These are phyloP conservation scores for Odontomachus brunneus DNA, from an alignment of 1,140 invertebrate genomes.

Conservation along the genomic window DNA sequence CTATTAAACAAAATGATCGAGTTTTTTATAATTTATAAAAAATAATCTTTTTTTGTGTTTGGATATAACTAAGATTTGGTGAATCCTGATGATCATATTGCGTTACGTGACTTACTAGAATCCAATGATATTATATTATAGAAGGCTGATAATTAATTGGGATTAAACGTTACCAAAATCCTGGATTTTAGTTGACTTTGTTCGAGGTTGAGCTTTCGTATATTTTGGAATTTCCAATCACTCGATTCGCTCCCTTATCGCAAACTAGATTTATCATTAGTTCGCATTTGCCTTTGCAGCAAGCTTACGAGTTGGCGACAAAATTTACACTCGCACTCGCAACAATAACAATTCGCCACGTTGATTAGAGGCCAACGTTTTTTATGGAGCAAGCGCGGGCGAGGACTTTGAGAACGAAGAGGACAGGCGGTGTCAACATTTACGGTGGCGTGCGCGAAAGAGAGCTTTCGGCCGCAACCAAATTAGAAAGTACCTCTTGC, in stretches of 20 bases:
- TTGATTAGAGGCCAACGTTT: neutral
- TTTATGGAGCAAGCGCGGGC: neutral
- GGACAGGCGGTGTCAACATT: constrained; percentile 17
- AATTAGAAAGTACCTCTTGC: constrained; percentile 48
- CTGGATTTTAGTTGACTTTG: too few species aligned
- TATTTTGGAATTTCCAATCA: neutral
- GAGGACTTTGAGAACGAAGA: constrained; percentile 22
- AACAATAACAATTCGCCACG: neutral
- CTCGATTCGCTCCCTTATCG: neutral
- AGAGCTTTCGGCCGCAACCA: constrained; percentile 40
- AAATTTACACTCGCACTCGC: neutral
- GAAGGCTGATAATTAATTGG: too few species aligned
- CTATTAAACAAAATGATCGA: too few species aligned
- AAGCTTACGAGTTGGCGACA: neutral
- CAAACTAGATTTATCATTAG: neutral
- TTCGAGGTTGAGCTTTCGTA: too few species aligned
- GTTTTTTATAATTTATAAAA: too few species aligned
- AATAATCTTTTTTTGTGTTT: too few species aligned
- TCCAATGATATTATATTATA: too few species aligned
- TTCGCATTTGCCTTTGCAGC: too few species aligned
- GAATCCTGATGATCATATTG: too few species aligned
- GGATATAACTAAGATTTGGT: too few species aligned
- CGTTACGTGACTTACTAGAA: too few species aligned
- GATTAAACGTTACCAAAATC: too few species aligned
- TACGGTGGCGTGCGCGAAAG: constrained; percentile 22